Base-by-base conservation (phyloP, 2,888 invertebrate species). In the Epistrophella euchroma region DNA sequence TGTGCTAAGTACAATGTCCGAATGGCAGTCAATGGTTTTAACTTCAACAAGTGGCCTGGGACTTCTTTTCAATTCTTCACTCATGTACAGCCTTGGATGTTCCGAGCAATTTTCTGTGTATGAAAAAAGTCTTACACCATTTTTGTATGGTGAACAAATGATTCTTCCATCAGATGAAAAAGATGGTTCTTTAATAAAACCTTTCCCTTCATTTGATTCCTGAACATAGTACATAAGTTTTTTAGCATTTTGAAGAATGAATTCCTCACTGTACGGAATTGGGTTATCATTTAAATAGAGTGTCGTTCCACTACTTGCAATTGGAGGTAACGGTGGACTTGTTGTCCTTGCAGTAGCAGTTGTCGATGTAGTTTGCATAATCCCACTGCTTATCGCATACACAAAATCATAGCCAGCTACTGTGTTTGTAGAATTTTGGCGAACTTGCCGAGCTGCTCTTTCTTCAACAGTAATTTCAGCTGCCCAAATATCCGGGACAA, bases 131-230 rank as follows among this genome's bases (percentile, higher is more conserved):
- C 98, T 94, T 83, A 98, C 95, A 37, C 98, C 98, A 90, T 95
- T 95, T 0, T 96, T 97, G 91, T 96, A 98, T 0, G 98, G 98
- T 0, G 98, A 98, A 90, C 97, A 97, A 35, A 98, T 96, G 11
- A 98, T 93, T 66, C 98, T 94, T 0, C 98, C 98, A 91, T 98
- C 98, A 1, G 96, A 94, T 1, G 98, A 98, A 92, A 97, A 98
- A 89, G 97, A 97, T 58, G 97, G 93, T 91, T 98, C 98, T 93
- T 98, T 98, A 75, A 98, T 98, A 89, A 97, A 98, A 0, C 98
- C 98, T 88, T 96, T 96, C 1, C 97, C 98, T 15, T 96, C 96
- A 90, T 97, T 98, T 0, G 97, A 96, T 91, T 98, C 98, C 90
- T 97, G 95, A 10, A 95, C 94, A 90, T 95, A 98, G 92, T 97